These are phyloP conservation scores for Gymnopithys bicolor DNA, from an alignment of 2,797 vertebrate genomes.

Conservation along the genomic window DNA sequence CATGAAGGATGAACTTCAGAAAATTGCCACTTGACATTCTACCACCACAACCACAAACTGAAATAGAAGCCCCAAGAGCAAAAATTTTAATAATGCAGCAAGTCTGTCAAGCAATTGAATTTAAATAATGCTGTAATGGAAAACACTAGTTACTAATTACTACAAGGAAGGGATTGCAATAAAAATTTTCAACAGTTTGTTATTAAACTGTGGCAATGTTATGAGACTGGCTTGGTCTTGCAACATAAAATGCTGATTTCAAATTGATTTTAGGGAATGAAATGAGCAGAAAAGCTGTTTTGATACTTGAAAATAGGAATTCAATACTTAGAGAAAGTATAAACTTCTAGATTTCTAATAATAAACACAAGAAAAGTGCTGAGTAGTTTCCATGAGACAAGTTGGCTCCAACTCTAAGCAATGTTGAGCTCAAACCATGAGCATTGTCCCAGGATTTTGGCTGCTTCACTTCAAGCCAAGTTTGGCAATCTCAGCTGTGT, in stretches of 20 bases:
- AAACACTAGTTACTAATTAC: constrained; percentile 39
- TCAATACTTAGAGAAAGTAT: background rate
- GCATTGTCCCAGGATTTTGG: background rate
- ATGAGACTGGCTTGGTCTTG: background rate
- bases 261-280: constrained; percentile 39
- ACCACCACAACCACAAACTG: constrained; percentile 27
- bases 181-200: constrained; percentile 44
- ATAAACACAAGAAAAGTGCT: background rate
- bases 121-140: constrained; percentile 35
- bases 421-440: background rate
- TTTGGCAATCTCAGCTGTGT: background rate
- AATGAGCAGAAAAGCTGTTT: background rate
- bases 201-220: constrained; percentile 1
- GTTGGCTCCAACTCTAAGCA: background rate
- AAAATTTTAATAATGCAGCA: constrained; percentile 55
- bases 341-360: background rate
- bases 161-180: constrained; percentile 26
- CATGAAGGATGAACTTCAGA: constrained; percentile 15
- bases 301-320: constrained; percentile 14
- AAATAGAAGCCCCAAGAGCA: constrained; percentile 40
- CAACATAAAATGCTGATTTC: constrained; percentile 39
- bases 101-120: constrained; percentile 37
- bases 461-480: background rate
- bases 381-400: background rate
- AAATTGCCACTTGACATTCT: constrained; percentile 60